Conservation (phyloP, 2,113 vertebrate species). For the Calcarius ornatus region DNA sequence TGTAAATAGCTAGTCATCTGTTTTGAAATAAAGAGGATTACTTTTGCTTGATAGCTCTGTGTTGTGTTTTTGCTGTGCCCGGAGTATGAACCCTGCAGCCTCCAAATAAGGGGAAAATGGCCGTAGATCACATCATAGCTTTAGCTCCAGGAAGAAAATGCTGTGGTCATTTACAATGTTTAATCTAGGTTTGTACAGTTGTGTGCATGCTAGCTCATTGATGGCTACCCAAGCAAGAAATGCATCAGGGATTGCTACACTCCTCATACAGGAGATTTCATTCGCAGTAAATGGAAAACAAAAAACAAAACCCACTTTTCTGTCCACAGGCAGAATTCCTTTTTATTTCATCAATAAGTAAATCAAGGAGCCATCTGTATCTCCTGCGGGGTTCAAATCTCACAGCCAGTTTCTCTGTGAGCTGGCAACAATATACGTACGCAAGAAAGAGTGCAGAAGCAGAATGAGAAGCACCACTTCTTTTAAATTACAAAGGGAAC, state of each 20-base stretch:
- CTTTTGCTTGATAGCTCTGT: slow-evolving; percentile 56
- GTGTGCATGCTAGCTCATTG: not conserved
- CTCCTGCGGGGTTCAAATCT: not conserved
- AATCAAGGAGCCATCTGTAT: slow-evolving; percentile 17
- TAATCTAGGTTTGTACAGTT: not conserved
- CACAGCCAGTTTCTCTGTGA: not conserved
- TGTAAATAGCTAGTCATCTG: slow-evolving; percentile 72
- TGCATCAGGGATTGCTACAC: not conserved
- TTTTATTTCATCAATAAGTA: not conserved
- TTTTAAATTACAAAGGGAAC: not conserved
- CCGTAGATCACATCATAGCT: not conserved
- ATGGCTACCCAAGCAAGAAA: not conserved
- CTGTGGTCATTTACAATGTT: slow-evolving; percentile 8
- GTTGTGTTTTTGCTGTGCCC: slow-evolving; percentile 54
- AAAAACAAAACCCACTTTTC: not conserved
- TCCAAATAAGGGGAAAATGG: slow-evolving; percentile 57
- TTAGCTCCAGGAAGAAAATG: slow-evolving; percentile 3
- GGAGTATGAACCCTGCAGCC: slow-evolving; percentile 48
- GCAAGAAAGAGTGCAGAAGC: not conserved
- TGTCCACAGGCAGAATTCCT: not conserved
- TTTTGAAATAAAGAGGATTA: slow-evolving; percentile 75
- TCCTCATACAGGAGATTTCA: not conserved
- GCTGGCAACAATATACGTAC: not conserved
- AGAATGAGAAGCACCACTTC: not conserved
- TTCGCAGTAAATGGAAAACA: not conserved